These are phyloP conservation scores for Platyura marginata DNA, from an alignment of 1,140 invertebrate genomes.

Conservation along the genomic window DNA sequence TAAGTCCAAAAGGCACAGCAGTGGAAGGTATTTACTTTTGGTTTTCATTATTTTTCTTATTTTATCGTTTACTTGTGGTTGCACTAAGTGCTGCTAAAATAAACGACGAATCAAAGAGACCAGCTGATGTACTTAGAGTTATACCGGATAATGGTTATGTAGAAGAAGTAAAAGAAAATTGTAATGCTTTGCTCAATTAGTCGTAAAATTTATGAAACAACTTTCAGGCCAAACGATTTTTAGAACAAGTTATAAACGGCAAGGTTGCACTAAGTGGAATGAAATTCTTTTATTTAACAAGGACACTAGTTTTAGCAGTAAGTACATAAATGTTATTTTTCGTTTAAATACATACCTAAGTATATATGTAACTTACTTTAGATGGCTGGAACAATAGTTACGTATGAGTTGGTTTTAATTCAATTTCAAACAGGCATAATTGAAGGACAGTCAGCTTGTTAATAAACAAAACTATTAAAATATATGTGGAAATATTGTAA, in stretches of 20 bases:
- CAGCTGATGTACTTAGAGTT: not conserved
- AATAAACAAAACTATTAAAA: no score
- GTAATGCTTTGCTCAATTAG: no score
- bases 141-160: not conserved
- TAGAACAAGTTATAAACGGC: conserved; percentile 30
- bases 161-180: no score
- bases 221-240: conserved; percentile 29
- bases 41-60: conserved; percentile 1
- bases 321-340: conserved; percentile 7
- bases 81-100: not conserved
- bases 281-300: conserved; percentile 34
- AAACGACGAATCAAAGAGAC: conserved; percentile 2
- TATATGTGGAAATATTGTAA: no score
- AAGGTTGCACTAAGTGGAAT: conserved; percentile 31
- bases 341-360: not conserved
- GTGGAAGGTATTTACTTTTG: not conserved
- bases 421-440: conserved; percentile 35
- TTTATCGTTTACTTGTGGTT: not conserved
- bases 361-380: conserved; percentile 2
- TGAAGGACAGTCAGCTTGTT: no score
- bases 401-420: conserved; percentile 43
- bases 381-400: conserved; percentile 40
- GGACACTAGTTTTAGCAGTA: conserved; percentile 38
- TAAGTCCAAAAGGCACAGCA: not conserved
- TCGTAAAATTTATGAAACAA: no score